These are phyloP conservation scores for Dasysyrphus tricinctus DNA, from an alignment of 2,888 invertebrate species.

Conservation along the genomic window DNA sequence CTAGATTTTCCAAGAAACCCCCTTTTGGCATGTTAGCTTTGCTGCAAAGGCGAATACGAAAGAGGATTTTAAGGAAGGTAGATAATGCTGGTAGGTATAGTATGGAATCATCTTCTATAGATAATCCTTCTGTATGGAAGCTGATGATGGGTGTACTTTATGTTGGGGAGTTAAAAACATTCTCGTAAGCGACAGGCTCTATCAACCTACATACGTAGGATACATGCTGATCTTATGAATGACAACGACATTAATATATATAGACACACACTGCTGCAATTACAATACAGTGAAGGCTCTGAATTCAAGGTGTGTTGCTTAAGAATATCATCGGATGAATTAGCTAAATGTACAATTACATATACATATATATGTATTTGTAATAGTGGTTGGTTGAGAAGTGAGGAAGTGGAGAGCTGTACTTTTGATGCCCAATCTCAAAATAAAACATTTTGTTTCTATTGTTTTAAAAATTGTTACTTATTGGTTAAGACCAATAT, in stretches of 20 bases:
- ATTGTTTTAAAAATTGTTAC: too few relatives aligned
- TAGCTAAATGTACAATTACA: too few relatives aligned
- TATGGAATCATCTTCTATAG: background rate
- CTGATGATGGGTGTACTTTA: background rate
- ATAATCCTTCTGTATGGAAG: slow-evolving; percentile 5
- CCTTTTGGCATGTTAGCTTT: background rate
- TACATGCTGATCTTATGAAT: slow-evolving; percentile 70
- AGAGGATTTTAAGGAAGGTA: background rate
- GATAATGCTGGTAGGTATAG: background rate
- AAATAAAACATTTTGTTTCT: too few relatives aligned
- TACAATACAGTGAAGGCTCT: slow-evolving; percentile 26
- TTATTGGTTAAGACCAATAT: too few relatives aligned
- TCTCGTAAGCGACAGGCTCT: slow-evolving; percentile 61
- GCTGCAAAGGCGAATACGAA: background rate
- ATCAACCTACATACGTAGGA: slow-evolving; percentile 52
- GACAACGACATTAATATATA: slow-evolving; percentile 67
- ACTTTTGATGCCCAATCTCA: too few relatives aligned
- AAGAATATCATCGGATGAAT: too few relatives aligned
- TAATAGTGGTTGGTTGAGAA: too few relatives aligned
- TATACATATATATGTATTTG: too few relatives aligned
- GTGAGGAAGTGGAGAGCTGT: too few relatives aligned
- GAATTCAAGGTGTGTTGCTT: background rate
- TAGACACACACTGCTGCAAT: slow-evolving; percentile 46
- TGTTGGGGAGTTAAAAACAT: slow-evolving; percentile 53
- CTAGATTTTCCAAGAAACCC: slow-evolving; percentile 57